Evolutionary conservation across 2,797 vertebrate genomes (phyloP), one percentile per base, ranked within the genome.

Genomic region (Pogoniulus pusillus): DNA sequence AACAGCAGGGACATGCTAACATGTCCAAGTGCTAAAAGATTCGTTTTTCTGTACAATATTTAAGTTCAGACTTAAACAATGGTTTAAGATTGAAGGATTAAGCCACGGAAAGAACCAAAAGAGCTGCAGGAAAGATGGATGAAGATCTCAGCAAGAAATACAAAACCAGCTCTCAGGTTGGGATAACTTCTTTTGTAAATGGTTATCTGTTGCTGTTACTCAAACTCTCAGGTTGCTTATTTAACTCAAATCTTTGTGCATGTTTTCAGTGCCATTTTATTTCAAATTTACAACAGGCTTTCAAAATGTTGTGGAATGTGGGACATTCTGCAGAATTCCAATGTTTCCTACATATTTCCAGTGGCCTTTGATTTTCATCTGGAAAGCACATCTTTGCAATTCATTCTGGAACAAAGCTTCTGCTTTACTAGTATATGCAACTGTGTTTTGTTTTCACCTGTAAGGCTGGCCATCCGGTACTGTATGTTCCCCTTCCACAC

Each of bases 351-450:
- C 16, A 7, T 43, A 55, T 57, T 91, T 86, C 16, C 43, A 93
- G 23, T 16, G 51, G 57, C 55, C 23, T 76, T 59, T 64, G 29
- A 82, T 66, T 77, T 80, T 87, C 64, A 68, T 57, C 16, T 59
- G 43, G 62, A 78, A 94, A 74, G 37, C 12, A 53, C 2, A 7
- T 66, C 63, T 90, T 90, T 93, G 84, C 73, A 90, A 88, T 78
- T 68, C 54, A 91, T 76, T 92, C 81, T 71, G 72, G 85, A 88
- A 81, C 16, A 75, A 93, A 94, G 85, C 45, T 95, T 96, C 94
- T 86, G 94, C 92, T 92, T 96, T 93, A 94, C 92, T 4, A 45
- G 54, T 34, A 89, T 10, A 84, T 5, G 59, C 15, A 82, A 73
- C 12, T 73, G 27, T 76, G 73, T 81, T 94, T 57, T 6, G 60